Base-by-base conservation (phyloP, 2,888 invertebrate species). In the Ceratothoa steindachneri region DNA sequence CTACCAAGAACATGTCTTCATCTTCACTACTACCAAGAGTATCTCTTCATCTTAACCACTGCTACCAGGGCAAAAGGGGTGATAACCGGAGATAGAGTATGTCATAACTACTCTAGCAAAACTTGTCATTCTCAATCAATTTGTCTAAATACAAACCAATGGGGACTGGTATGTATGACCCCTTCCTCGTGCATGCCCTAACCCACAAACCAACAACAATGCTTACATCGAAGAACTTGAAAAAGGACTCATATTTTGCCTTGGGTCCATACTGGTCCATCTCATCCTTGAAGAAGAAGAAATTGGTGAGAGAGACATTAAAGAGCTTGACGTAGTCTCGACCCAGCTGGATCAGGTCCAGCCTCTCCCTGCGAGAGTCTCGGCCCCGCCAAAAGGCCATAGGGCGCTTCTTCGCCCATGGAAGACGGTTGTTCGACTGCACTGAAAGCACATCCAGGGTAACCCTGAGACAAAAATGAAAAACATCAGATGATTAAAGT, bases 251-350 rank as follows among this genome's bases (percentile, higher is more conserved):
- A 82, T 92, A 91, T 22, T 90, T 89, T 79, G 89, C 89, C 83
- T 91, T 91, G 15, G 95, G 94, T 0, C 96, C 97, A 86, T 95
- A 95, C 82, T 90, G 87, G 24, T 89, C 86, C 83, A 92, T 90
- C 84, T 93, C 89, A 81, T 95, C 90, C 80, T 90, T 89, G 83
- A 93, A 97, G 86, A 98, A 98, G 85, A 98, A 98, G 85, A 97
- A 97, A 84, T 95, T 93, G 0, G 97, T 97, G 28, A 97, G 88
- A 0, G 94, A 93, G 12, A 90, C 96, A 86, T 97, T 95, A 76
- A 96, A 89, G 2, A 95, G 84, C 70, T 93, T 89, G 0, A 95
- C 91, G 85, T 91, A 81, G 81, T 88, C 84, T 80, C 90, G 87
- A 0, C 93, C 89, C 81, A 97, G 88, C 71, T 91, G 89, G 15